Conservation (phyloP, 2,888 invertebrate species). For the Sthenelais limicola region DNA sequence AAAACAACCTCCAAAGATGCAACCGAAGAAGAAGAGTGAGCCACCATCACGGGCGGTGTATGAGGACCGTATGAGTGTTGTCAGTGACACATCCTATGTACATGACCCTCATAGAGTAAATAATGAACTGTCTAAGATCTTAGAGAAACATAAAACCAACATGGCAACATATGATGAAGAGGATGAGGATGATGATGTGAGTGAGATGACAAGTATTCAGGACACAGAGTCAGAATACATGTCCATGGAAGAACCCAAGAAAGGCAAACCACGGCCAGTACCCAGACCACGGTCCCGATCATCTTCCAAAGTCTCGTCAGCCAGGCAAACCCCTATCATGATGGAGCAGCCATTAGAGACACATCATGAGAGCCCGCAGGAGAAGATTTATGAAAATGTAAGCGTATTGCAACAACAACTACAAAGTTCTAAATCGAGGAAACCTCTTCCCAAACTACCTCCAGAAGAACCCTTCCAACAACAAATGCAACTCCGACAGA, state of each 20-base stretch:
- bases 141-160: constrained; percentile 15
- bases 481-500: constrained; percentile 31
- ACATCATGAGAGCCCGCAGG: neutral
- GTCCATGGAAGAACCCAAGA: constrained; percentile 13
- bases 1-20: too few relatives aligned
- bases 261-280: constrained; percentile 1
- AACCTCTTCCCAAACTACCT: too few relatives aligned
- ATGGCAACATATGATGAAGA: constrained; percentile 3
- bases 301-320: constrained; percentile 3
- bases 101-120: neutral
- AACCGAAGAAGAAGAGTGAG: neutral
- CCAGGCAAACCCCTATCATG: constrained; percentile 24
- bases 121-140: constrained; percentile 20
- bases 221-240: constrained; percentile 38
- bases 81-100: constrained; percentile 12
- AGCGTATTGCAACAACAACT: too few relatives aligned
- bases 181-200: constrained; percentile 9
- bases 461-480: constrained; percentile 12
- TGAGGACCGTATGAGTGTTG: constrained; percentile 15
- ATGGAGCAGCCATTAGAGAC: constrained; percentile 7
- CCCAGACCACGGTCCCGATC: constrained; percentile 15
- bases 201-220: constrained; percentile 25
- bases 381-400: constrained; percentile 28
- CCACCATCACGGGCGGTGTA: neutral
- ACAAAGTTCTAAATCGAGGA: too few relatives aligned